Base-by-base conservation (phyloP, 37 sponge, comb jelly and placozoan genomes). In the Chondrilla cf. caribensis region DNA sequence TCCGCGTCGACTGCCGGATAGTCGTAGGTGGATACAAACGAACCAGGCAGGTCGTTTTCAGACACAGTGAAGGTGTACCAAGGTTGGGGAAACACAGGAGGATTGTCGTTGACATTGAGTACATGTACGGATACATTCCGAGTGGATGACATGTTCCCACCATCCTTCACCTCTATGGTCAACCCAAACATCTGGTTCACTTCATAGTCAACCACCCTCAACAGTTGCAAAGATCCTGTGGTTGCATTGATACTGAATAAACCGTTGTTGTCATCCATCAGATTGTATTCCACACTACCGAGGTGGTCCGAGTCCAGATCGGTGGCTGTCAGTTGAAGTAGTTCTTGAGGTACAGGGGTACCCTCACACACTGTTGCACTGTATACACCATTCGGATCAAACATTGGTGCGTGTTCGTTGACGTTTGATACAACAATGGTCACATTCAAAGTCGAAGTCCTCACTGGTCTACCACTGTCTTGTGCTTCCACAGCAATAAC, bases 1-100 rank as follows among this genome's bases (percentile, higher is more conserved):
- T 68, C 70, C 4, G 36, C 70, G 19, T 68, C 70, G 18, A 33
- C 37, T 28, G 70, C 70, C 32, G 70, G 70, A 7, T 68, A 68
- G 37, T 68, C 35, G 3, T 31, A 33, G 7, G 32, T 18, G 37
- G 2, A 15, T 21, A 68, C 37, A 33, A 36, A 64, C 22, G 76
- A 77, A 28, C 87, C 87, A 62, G 65, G 41, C 8, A 84, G 62
- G 38, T 54, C 26, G n/a, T 86, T 70, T 66, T 90, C 90, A 82
- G 82, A 86, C 4, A 90, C 76, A 6, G 33, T 5, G 3, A 44
- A 79, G 29, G 41, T 70, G 71, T 86, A 83, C 37, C 15, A 11
- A 19, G 39, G 2, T 29, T 42, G 44, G 7, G 35, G 37, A 47
- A 89, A 85, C 11, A 28, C 9, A 0, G 87, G 85, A 0, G 77